These are phyloP conservation scores for Elaeidobius kamerunicus DNA, from an alignment of 2,888 invertebrate genomes.

Conservation along the genomic window DNA sequence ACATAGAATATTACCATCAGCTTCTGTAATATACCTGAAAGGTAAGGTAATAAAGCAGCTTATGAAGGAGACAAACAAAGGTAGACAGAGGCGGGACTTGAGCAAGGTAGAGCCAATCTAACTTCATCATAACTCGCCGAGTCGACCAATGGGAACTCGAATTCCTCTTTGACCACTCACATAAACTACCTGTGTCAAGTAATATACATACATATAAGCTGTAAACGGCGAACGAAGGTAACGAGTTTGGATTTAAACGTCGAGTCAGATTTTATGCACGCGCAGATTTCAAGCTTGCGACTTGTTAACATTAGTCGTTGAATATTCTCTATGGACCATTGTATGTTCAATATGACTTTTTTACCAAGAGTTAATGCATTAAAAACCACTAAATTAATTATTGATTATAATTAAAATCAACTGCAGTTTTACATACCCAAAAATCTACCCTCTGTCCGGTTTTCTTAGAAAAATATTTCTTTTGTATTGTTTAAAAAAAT, in stretches of 20 bases:
- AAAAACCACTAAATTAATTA: too few relatives aligned
- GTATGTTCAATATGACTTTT: too few relatives aligned
- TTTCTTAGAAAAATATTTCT: too few relatives aligned
- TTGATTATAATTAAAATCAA: too few relatives aligned
- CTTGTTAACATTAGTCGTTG: not conserved
- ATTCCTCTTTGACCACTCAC: conserved; percentile 50
- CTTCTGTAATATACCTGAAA: conserved; percentile 39
- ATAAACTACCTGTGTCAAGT: conserved; percentile 48
- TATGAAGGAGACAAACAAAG: conserved; percentile 48
- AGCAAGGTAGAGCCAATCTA: conserved; percentile 50
- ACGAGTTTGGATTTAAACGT: conserved; percentile 30
- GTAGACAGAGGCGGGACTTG: conserved; percentile 48
- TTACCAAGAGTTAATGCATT: too few relatives aligned
- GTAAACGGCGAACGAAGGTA: conserved; percentile 28
- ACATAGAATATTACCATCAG: conserved; percentile 25
- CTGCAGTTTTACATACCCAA: too few relatives aligned
- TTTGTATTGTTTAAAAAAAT: too few relatives aligned
- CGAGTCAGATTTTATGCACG: conserved; percentile 28
- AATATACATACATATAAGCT: conserved; percentile 43
- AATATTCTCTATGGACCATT: too few relatives aligned
- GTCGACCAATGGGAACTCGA: conserved; percentile 47
- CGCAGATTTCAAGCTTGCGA: conserved; percentile 15
- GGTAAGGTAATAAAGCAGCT: conserved; percentile 49
- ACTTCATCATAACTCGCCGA: conserved; percentile 51
- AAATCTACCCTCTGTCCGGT: too few relatives aligned